A percentile compares a stretch with the other conserved stretches of the same genome.
Conservation (phyloP, 2,888 invertebrate genomes). For the Drosophila macrothrix region DNA sequence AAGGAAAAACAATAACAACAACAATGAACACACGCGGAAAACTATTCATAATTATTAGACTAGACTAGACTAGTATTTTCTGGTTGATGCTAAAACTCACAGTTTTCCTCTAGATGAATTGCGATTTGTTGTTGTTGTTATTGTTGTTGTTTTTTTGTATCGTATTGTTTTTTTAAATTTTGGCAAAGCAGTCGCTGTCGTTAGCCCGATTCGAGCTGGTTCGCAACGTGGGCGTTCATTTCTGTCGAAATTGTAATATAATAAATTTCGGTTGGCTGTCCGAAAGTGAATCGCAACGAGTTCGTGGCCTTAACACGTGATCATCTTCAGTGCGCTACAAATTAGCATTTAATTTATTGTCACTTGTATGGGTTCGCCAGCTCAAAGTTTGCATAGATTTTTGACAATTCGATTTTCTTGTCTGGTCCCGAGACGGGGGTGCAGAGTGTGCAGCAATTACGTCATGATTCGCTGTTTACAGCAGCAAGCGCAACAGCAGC, state of each 20-base stretch:
- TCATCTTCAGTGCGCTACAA: constrained; percentile 1
- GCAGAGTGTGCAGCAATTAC: constrained; percentile 26
- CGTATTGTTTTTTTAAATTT: constrained; percentile 17
- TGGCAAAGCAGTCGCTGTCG: constrained; percentile 40
- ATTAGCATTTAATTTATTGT: constrained; percentile 17
- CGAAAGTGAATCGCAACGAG: constrained; percentile 25
- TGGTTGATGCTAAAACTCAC: constrained; percentile 1
- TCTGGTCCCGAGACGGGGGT: constrained; percentile 6
- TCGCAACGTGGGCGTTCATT: constrained; percentile 44
- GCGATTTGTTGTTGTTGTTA: neutral
- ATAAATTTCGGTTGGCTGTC: constrained; percentile 13
- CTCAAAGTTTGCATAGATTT: constrained; percentile 41
- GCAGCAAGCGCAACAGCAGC: constrained; percentile 25
- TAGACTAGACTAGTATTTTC: neutral
- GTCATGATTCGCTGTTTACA: constrained; percentile 38
- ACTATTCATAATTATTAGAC: constrained; percentile 36
- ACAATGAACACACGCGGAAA: constrained; percentile 43
- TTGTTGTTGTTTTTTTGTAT: neutral
- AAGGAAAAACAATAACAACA: constrained; percentile 33
- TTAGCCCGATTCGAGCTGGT: constrained; percentile 35
- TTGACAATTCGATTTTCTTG: constrained; percentile 33
- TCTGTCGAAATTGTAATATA: constrained; percentile 37
- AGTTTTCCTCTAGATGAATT: constrained; percentile 3
- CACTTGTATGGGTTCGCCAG: constrained; percentile 43
- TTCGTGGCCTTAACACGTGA: constrained; percentile 53